Percentiles rank a stretch among this genome's conserved stretches.
phyloP scores from a whole-genome alignment of 2,888 invertebrate species.

The Latrodectus hesperus region DNA sequence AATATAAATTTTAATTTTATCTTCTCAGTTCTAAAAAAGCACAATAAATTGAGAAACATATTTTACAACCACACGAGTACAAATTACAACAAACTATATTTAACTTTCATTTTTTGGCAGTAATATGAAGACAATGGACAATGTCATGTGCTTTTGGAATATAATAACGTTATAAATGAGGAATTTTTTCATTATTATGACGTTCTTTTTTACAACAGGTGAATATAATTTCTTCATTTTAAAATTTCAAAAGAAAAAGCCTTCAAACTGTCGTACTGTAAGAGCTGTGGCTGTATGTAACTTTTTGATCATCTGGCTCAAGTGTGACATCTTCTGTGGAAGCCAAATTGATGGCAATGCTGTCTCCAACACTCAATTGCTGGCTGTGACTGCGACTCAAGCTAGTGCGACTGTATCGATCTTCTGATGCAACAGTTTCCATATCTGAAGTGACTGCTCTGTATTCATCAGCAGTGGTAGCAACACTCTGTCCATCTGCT shows the following conservation, averaged over 20 bases:
- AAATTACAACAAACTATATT: slow-evolving; percentile 15
- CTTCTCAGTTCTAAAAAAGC: too few relatives aligned
- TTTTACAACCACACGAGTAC: slow-evolving; percentile 27
- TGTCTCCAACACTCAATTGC: slow-evolving; percentile 60
- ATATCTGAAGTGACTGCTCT: slow-evolving; percentile 50
- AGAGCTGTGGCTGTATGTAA: slow-evolving; percentile 71
- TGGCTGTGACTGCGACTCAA: slow-evolving; percentile 59
- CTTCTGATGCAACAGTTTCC: slow-evolving; percentile 55
- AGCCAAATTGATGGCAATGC: slow-evolving; percentile 70
- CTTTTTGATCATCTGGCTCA: slow-evolving; percentile 71
- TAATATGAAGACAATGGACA: slow-evolving; percentile 41
- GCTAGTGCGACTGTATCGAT: slow-evolving; percentile 62
- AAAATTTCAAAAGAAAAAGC: neutral
- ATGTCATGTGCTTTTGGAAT: slow-evolving; percentile 24
- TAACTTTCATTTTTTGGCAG: slow-evolving; percentile 51
- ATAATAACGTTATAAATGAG: neutral
- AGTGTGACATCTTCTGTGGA: slow-evolving; percentile 71
- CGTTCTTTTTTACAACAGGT: neutral
- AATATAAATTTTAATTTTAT: too few relatives aligned
- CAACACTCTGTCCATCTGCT: slow-evolving; percentile 67
- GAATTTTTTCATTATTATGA: neutral
- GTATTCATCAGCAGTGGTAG: slow-evolving; percentile 62
- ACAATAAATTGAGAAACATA: neutral
- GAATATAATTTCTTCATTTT: neutral
- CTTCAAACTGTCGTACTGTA: slow-evolving; percentile 71